Percentiles rank a stretch among this genome's conserved stretches.
Evolutionary conservation across 2,797 vertebrate species (phyloP).

Genomic region (Phalanger gymnotis): DNA sequence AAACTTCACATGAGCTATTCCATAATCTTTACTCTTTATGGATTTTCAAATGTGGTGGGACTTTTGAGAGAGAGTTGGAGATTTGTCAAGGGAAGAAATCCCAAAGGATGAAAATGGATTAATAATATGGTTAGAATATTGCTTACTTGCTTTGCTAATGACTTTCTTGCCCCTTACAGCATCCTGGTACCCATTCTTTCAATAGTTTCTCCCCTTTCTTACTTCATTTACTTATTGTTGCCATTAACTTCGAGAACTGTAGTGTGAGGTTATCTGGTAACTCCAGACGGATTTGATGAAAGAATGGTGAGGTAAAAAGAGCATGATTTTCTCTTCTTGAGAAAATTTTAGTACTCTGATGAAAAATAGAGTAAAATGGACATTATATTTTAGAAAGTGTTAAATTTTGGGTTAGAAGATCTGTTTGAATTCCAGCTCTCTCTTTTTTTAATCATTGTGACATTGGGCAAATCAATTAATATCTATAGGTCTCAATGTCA

Average conservation of each 20-base stretch:
- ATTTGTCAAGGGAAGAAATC: not conserved
- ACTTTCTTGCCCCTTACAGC: not conserved
- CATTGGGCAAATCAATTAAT: not conserved
- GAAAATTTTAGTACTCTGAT: rapidly evolving
- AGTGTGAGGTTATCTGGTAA: not conserved
- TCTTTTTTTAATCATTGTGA: not conserved
- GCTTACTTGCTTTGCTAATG: not conserved
- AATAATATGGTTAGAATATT: not conserved
- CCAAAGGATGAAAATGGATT: not conserved
- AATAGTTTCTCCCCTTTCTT: not conserved
- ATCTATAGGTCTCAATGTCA: not conserved
- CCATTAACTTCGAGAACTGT: not conserved
- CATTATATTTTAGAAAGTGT: not conserved
- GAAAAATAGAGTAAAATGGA: rapidly evolving
- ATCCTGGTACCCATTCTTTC: not conserved
- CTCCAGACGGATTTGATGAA: not conserved
- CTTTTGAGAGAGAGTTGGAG: not conserved
- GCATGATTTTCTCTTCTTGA: not conserved
- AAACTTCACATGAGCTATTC: not conserved
- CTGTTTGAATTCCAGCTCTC: not conserved
- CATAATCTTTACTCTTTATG: not conserved
- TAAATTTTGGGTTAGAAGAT: not conserved
- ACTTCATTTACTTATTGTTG: not conserved
- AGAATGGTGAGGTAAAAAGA: conserved; percentile 12
- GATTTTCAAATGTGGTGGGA: not conserved